A percentile compares a stretch with the other conserved stretches of the same genome.
These are phyloP conservation scores for Myxocyprinus asiaticus DNA, from an alignment of 2,113 vertebrate genomes.

Conservation along the genomic window DNA sequence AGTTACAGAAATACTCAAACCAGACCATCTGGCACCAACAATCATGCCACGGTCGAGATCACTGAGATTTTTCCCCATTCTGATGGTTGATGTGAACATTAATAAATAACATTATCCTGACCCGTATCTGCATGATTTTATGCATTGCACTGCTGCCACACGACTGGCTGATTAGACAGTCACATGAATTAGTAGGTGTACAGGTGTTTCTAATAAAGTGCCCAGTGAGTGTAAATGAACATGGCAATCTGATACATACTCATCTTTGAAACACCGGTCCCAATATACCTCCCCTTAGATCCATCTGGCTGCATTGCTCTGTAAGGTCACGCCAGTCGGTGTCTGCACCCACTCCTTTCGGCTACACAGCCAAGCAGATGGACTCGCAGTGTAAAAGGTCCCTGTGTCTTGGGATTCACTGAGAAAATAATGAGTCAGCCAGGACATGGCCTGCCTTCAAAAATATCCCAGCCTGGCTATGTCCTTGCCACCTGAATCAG, in stretches of 20 bases:
- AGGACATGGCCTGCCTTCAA: constrained; percentile 23
- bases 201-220: too few relatives aligned
- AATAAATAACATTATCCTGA: too few relatives aligned
- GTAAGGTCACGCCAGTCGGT: constrained; percentile 13
- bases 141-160: too few relatives aligned
- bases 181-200: too few relatives aligned
- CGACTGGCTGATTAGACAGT: too few relatives aligned
- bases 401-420: constrained; percentile 22
- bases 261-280: not conserved
- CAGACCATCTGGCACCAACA: too few relatives aligned
- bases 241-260: not conserved
- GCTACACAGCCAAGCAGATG: constrained; percentile 35
- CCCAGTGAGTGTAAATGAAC: not conserved
- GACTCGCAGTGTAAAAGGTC: constrained; percentile 19
- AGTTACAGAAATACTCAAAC: too few relatives aligned
- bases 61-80: too few relatives aligned
- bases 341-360: constrained; percentile 28
- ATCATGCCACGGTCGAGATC: too few relatives aligned
- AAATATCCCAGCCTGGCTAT: constrained; percentile 21
- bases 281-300: constrained; percentile 23
- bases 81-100: too few relatives aligned
- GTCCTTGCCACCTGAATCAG: constrained; percentile 11
- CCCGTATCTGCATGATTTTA: too few relatives aligned
- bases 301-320: constrained; percentile 21
- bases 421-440: constrained; percentile 40